A percentile compares a stretch with the other conserved stretches of the same genome.
Evolutionary conservation across 2,113 vertebrate species (phyloP).

Genomic region (Dipodomys ordii): DNA sequence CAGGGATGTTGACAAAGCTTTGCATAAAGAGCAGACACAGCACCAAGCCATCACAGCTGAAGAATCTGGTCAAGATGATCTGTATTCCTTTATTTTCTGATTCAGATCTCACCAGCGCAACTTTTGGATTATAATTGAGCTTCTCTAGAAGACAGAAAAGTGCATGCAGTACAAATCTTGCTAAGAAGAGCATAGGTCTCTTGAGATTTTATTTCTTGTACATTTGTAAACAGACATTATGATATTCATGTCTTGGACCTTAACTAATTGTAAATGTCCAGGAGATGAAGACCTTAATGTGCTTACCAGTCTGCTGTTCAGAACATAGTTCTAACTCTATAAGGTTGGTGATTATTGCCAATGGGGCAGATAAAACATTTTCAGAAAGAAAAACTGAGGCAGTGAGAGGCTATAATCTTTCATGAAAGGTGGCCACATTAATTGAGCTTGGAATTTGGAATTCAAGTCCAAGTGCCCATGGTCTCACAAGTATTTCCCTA

Average conservation of each 20-base stretch:
- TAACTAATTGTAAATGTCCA: not conserved
- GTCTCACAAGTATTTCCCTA: slow-evolving; percentile 30
- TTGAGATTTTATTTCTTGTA: not conserved
- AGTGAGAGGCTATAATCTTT: not conserved
- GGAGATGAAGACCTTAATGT: not conserved
- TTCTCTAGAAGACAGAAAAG: slow-evolving; percentile 20
- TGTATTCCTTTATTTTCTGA: not conserved
- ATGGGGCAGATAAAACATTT: not conserved
- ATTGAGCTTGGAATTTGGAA: not conserved
- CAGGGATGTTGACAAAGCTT: not conserved
- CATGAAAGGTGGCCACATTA: not conserved
- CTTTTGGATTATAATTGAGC: slow-evolving; percentile 42
- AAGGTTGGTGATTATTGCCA: not conserved
- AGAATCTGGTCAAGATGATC: not conserved
- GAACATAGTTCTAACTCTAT: not conserved
- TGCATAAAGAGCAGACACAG: not conserved
- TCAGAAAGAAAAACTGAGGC: slow-evolving; percentile 17
- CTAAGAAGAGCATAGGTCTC: not conserved
- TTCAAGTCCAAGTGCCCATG: not conserved
- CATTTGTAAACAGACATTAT: not conserved
- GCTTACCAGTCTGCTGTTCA: not conserved
- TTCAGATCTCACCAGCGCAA: slow-evolving; percentile 18
- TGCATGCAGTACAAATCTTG: not conserved
- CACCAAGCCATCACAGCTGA: not conserved
- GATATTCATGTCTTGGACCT: not conserved